Evolutionary conservation across 2,797 vertebrate species (phyloP).

Genomic region (Intellagama lesueurii): DNA sequence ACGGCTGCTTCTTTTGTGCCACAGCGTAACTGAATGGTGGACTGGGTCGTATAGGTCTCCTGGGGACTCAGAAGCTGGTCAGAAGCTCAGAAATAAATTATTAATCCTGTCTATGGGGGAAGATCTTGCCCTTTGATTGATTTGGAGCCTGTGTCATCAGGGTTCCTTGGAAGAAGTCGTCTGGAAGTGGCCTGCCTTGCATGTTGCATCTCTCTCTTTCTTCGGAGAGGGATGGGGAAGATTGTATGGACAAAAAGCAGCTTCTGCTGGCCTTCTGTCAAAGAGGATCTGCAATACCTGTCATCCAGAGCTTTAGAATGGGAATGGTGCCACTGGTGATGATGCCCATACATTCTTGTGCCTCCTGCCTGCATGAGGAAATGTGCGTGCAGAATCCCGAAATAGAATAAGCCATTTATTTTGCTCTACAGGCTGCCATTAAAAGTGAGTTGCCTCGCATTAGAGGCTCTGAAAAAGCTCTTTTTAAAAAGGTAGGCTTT

Average conservation of each 20-base stretch:
- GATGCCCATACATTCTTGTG: background rate
- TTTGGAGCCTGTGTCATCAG: background rate
- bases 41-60: background rate
- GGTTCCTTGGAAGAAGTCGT: background rate
- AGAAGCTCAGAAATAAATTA: background rate
- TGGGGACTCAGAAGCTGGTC: background rate
- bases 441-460: background rate
- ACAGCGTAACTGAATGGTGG: background rate
- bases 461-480: background rate
- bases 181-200: background rate
- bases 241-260: conserved; percentile 9
- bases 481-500: background rate
- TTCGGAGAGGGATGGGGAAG: conserved; percentile 24
- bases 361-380: background rate
- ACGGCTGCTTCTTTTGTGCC: background rate
- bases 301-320: conserved; percentile 18
- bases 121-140: background rate
- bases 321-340: conserved; percentile 8
- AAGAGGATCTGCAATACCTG: conserved; percentile 17
- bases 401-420: background rate
- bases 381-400: background rate
- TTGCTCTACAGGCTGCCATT: background rate
- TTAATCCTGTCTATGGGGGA: background rate
- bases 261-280: conserved; percentile 41
- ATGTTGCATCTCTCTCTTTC: background rate